A percentile compares a stretch with the other conserved stretches of the same genome.
Conservation (phyloP, 2,888 invertebrate species). For the Tortrix viridana region DNA sequence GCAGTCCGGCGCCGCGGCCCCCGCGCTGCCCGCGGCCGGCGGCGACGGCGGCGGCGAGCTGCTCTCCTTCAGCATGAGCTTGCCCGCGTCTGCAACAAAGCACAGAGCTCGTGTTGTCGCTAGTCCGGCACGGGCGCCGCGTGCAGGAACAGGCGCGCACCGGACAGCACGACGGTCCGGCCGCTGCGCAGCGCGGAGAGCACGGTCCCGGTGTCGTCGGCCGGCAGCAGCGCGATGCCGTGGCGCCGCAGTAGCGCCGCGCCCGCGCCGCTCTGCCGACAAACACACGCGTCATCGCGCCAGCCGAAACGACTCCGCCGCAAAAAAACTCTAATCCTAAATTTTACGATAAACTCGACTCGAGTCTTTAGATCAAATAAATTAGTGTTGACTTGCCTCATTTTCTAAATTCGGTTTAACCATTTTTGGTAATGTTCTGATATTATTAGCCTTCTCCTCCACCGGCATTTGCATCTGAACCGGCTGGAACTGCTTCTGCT, state of each 20-base stretch:
- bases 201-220: slow-evolving; percentile 88
- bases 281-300: slow-evolving; percentile 8
- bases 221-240: slow-evolving; percentile 93
- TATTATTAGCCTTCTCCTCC: not conserved
- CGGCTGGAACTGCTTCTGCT: slow-evolving; percentile 1
- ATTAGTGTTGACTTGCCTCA: slow-evolving; percentile 7
- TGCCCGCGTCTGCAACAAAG: slow-evolving; percentile 87
- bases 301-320: no score
- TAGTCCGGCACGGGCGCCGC: not conserved
- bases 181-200: slow-evolving; percentile 93
- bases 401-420: not conserved
- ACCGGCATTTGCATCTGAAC: slow-evolving; percentile 3
- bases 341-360: no score
- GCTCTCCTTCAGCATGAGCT: slow-evolving; percentile 87
- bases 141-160: slow-evolving; percentile 56
- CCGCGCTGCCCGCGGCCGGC: slow-evolving; percentile 37
- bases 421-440: slow-evolving; percentile 1
- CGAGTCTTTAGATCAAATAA: no score
- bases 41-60: slow-evolving; percentile 32
- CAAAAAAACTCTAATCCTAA: no score
- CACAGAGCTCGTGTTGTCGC: not conserved
- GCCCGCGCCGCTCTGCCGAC: slow-evolving; percentile 52
- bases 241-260: slow-evolving; percentile 91
- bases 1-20: slow-evolving; percentile 57
- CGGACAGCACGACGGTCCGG: slow-evolving; percentile 92